Percentiles rank a stretch among this genome's conserved stretches.
Conservation (phyloP, 2,888 invertebrate genomes). For the Eucera pruinosa region DNA sequence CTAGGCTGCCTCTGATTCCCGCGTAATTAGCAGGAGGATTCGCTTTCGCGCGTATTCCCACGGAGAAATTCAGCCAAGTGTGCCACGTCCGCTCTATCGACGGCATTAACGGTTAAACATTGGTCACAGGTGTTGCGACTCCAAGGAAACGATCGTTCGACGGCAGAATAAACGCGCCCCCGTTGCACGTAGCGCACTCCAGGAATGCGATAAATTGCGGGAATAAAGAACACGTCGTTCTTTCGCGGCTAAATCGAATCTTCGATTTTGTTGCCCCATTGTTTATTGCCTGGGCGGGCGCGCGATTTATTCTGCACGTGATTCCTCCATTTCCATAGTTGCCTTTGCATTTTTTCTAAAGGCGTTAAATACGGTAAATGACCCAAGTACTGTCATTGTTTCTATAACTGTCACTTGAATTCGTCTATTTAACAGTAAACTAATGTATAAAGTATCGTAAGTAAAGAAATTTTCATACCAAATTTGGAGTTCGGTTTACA, state of each 20-base stretch:
- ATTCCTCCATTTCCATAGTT: not conserved
- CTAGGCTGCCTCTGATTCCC: constrained; percentile 31
- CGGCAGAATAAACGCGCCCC: constrained; percentile 1
- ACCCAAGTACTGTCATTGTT: too few relatives aligned
- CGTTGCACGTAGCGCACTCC: not conserved
- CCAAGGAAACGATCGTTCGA: constrained; percentile 16
- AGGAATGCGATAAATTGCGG: constrained; percentile 11
- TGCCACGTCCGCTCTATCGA: not conserved
- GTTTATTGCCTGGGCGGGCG: not conserved
- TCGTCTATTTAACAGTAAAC: too few relatives aligned
- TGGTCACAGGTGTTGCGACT: constrained; percentile 41
- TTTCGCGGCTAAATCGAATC: constrained; percentile 26
- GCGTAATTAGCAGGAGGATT: constrained; percentile 40
- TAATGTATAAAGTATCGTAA: too few relatives aligned
- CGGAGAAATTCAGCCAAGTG: constrained; percentile 19
- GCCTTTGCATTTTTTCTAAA: not conserved
- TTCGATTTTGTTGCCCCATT: not conserved
- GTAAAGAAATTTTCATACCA: too few relatives aligned
- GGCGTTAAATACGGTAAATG: too few relatives aligned
- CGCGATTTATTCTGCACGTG: not conserved
- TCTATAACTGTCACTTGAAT: too few relatives aligned
- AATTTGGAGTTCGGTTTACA: too few relatives aligned
- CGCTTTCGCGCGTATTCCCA: constrained; percentile 12
- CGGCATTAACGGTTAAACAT: constrained; percentile 38
- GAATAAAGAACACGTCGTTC: constrained; percentile 14